Evolutionary conservation across 92 coral and sea anemone species (phyloP).

Genomic region (Porites lobata): DNA sequence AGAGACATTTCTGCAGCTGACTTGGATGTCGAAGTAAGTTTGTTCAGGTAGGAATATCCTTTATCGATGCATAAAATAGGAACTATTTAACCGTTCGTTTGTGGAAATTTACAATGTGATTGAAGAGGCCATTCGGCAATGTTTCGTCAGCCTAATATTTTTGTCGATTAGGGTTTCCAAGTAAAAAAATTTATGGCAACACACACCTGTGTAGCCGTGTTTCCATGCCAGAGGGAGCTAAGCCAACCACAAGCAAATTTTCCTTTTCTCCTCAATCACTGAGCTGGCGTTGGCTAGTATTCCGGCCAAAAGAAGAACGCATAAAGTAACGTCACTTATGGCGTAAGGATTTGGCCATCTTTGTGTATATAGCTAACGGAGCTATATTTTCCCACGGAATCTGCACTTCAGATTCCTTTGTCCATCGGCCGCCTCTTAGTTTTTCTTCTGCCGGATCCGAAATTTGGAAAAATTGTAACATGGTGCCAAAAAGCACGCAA

Average conservation of each 20-base stretch:
- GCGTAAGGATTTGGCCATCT: slow-evolving; percentile 34
- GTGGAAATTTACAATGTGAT: slow-evolving; percentile 23
- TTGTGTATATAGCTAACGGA: no score
- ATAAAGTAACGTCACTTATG: slow-evolving; percentile 48
- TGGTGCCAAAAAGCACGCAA: no score
- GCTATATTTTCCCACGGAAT: no score
- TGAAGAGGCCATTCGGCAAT: slow-evolving; percentile 46
- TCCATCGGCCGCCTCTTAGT: no score
- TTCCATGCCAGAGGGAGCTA: slow-evolving; percentile 35
- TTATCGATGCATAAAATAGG: slow-evolving; percentile 46
- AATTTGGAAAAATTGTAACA: no score
- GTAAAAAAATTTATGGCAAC: slow-evolving; percentile 26
- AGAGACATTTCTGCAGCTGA: slow-evolving; percentile 38
- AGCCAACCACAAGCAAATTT: slow-evolving; percentile 58
- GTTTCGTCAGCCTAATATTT: slow-evolving; percentile 25
- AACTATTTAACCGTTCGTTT: not conserved
- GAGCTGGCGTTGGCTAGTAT: slow-evolving; percentile 43
- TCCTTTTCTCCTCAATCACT: slow-evolving; percentile 57
- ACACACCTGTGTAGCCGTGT: slow-evolving; percentile 35
- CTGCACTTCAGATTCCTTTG: no score
- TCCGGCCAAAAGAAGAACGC: slow-evolving; percentile 54
- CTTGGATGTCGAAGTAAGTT: slow-evolving; percentile 22
- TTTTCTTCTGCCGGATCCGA: no score
- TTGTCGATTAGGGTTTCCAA: slow-evolving; percentile 24
- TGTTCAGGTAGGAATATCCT: slow-evolving; percentile 19